A percentile compares a stretch with the other conserved stretches of the same genome.
Conservation (phyloP, 2,888 invertebrate species). For the Eupithecia exiguata region DNA sequence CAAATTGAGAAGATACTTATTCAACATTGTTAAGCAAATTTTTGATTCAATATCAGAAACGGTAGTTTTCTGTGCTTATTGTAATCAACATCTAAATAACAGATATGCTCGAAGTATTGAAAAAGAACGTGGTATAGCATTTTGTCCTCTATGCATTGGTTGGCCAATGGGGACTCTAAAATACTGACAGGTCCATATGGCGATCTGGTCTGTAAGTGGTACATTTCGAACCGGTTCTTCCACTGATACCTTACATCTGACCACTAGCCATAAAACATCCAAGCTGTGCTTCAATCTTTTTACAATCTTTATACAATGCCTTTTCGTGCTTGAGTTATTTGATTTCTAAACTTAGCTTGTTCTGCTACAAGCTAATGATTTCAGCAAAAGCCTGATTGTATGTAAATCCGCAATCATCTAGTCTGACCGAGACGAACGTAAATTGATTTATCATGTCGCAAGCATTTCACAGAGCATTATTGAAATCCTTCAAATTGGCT, state of each 20-base stretch:
- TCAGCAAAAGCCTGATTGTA: slow-evolving; percentile 40
- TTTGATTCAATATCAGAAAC: neutral
- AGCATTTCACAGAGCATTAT: slow-evolving; percentile 32
- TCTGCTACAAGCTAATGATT: neutral
- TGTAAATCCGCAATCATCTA: slow-evolving; percentile 39
- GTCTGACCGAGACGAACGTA: slow-evolving; percentile 31
- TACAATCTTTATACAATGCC: slow-evolving; percentile 17
- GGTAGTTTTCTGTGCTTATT: neutral
- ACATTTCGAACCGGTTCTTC: slow-evolving; percentile 45
- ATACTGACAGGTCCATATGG: slow-evolving; percentile 38
- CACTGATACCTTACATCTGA: slow-evolving; percentile 41
- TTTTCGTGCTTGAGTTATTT: slow-evolving; percentile 21
- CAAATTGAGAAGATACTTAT: slow-evolving; percentile 57
- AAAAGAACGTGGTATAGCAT: neutral
- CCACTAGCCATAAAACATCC: slow-evolving; percentile 40
- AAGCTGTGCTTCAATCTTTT: slow-evolving; percentile 34
- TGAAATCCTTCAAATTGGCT: slow-evolving; percentile 35
- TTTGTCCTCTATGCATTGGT: slow-evolving; percentile 14
- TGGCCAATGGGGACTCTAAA: slow-evolving; percentile 35
- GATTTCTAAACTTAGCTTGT: neutral
- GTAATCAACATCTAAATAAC: neutral
- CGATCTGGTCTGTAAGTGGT: slow-evolving; percentile 42
- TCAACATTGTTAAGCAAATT: neutral
- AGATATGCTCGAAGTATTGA: neutral
- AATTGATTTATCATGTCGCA: slow-evolving; percentile 39